Conservation (phyloP, 2,888 invertebrate species). For the Encarsia formosa region DNA sequence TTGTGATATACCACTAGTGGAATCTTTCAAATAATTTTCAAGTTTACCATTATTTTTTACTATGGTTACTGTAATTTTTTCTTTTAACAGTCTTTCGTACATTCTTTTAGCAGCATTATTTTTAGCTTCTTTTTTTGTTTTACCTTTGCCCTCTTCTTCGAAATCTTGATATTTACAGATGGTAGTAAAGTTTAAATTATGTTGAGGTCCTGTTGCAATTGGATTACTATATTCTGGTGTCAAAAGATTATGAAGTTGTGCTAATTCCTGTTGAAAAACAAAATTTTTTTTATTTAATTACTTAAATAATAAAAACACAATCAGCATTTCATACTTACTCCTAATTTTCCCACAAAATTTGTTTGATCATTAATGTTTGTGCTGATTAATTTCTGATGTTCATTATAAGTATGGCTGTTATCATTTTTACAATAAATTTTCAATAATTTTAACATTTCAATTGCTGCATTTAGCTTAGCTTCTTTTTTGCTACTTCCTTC, state of each 20-base stretch:
- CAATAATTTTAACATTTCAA: slow-evolving; percentile 2
- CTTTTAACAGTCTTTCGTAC: neutral
- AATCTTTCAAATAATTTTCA: neutral
- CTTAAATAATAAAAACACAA: neutral
- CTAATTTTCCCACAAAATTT: neutral
- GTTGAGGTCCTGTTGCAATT: neutral
- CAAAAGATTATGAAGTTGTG: no score
- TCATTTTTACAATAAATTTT: neutral
- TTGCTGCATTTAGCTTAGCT: slow-evolving; percentile 8
- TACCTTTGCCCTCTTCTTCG: neutral
- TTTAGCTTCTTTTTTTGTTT: slow-evolving; percentile 11
- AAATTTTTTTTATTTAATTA: neutral
- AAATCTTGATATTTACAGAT: slow-evolving; percentile 2
- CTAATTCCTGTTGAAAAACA: neutral
- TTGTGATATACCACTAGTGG: neutral
- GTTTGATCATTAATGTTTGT: neutral
- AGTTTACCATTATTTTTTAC: no score
- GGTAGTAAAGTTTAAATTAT: slow-evolving; percentile 6
- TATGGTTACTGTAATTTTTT: neutral
- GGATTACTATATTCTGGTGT: neutral
- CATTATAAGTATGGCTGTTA: neutral
- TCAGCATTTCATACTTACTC: neutral
- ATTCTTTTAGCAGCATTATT: slow-evolving; percentile 5
- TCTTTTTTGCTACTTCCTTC: slow-evolving; percentile 10
- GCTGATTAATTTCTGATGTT: neutral